phyloP scores from a whole-genome alignment of 2,888 invertebrate genomes.

The Pachymerium ferrugineum region DNA sequence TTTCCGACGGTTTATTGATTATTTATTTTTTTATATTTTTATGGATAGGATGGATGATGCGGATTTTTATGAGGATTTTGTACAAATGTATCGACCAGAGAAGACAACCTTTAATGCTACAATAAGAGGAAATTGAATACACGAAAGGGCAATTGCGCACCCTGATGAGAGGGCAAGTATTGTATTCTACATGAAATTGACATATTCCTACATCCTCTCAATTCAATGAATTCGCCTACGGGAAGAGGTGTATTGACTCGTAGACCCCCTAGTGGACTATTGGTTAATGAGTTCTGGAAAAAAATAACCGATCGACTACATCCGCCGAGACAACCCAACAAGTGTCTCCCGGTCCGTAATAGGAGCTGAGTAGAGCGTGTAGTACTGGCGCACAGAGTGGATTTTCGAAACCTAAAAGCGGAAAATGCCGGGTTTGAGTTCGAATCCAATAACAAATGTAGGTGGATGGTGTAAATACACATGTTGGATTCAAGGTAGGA shows the following conservation, averaged over 20 bases:
- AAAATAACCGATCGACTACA: not conserved
- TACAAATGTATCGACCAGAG: no score
- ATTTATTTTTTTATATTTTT: no score
- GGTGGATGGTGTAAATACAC: not conserved
- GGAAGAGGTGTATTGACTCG: not conserved
- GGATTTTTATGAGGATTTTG: no score
- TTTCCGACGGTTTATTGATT: no score
- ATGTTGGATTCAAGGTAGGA: not conserved
- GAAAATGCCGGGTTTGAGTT: not conserved
- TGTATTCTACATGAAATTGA: not conserved
- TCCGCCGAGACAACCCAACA: not conserved
- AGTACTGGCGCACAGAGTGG: not conserved
- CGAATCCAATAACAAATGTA: not conserved
- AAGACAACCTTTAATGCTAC: no score
- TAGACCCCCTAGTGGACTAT: not conserved
- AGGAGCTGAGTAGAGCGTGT: not conserved
- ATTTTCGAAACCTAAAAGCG: not conserved
- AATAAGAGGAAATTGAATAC: no score
- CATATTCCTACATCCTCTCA: not conserved
- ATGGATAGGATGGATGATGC: no score
- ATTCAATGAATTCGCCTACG: not conserved
- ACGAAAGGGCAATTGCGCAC: no score
- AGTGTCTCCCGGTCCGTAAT: slow-evolving; percentile 9
- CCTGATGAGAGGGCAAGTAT: no score
- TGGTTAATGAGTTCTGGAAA: not conserved